A percentile compares a stretch with the other conserved stretches of the same genome.
These are phyloP conservation scores for Sebastes minor DNA, from an alignment of 2,797 vertebrate genomes.

Conservation along the genomic window DNA sequence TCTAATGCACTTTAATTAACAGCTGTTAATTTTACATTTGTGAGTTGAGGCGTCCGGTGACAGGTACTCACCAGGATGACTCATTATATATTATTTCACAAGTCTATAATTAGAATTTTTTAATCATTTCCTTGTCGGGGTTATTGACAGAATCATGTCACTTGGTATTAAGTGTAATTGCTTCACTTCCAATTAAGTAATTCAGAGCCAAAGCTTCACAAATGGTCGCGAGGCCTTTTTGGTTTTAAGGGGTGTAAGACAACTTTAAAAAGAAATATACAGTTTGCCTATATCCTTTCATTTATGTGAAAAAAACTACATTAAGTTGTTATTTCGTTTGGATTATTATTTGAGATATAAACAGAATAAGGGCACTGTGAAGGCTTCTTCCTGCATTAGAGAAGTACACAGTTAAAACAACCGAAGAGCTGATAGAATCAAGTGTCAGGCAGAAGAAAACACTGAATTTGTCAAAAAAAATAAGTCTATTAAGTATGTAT, in stretches of 20 bases:
- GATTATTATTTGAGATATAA: background rate
- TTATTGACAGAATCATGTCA: background rate
- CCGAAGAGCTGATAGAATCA: background rate
- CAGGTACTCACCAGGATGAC: background rate
- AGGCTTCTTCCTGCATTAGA: too few species aligned
- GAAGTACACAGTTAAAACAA: background rate
- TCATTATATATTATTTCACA: background rate
- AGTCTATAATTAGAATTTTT: background rate
- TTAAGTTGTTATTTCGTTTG: background rate
- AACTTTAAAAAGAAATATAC: background rate
- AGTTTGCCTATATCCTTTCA: background rate
- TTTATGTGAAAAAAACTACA: background rate
- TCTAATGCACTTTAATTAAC: background rate
- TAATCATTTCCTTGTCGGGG: background rate
- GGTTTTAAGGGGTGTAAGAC: background rate
- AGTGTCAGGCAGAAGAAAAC: too few species aligned
- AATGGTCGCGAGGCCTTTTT: background rate
- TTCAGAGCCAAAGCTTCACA: background rate
- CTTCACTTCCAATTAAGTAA: background rate
- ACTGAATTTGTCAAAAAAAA: too few species aligned
- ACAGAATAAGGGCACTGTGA: too few species aligned
- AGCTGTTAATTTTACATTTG: background rate
- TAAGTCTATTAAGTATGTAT: too few species aligned
- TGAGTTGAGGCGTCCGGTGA: fast-evolving
- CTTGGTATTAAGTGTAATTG: background rate